Evolutionary conservation across 2,797 vertebrate genomes (phyloP), one percentile per base, ranked within the genome.

Genomic region (Hephaestus fuliginosus): DNA sequence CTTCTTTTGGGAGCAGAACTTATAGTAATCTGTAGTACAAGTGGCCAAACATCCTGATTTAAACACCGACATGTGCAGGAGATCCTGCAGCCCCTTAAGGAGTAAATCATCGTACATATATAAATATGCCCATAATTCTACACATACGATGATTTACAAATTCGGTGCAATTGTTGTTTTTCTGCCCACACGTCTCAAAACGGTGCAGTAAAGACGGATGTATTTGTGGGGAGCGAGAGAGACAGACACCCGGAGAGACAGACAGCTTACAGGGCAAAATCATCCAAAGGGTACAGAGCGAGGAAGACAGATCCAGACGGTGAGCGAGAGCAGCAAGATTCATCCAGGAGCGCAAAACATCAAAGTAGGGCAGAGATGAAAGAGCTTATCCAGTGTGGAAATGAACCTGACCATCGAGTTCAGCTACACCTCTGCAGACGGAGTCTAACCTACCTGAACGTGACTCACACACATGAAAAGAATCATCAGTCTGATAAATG

Each of bases 301-400:
- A 77, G 72, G 71, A 62, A 88, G 72, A 77, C 65, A 12, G 70
- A 80, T 82, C 70, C 71, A 75, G 80, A 66, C 58, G 13, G 76
- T 14, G 80, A 80, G 80, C 53, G 74, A 80, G 82, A 80, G 89
- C 78, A 81, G 83, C 52, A 49, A 90, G 91, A 90, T 81, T 91
- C 85, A 92, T 83, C 88, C 89, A 90, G 81, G 82, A 89, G 89
- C 60, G 60, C 82, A 74, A 79, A 87, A 90, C 89, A 91, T 93
- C 90, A 95, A 94, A 94, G 91, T 83, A 83, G 56, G 83, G 57
- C 79, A 74, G 67, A 93, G 91, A 93, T 92, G 91, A 94, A 93
- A 93, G 90, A 87, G 88, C 80, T 92, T 91, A 93, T 93, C 89
- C 91, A 82, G 87, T 85, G 90, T 91, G 89, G 87, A 93, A 94